Conservation (phyloP, 2,113 vertebrate genomes). For the Gymnobelideus leadbeateri region DNA sequence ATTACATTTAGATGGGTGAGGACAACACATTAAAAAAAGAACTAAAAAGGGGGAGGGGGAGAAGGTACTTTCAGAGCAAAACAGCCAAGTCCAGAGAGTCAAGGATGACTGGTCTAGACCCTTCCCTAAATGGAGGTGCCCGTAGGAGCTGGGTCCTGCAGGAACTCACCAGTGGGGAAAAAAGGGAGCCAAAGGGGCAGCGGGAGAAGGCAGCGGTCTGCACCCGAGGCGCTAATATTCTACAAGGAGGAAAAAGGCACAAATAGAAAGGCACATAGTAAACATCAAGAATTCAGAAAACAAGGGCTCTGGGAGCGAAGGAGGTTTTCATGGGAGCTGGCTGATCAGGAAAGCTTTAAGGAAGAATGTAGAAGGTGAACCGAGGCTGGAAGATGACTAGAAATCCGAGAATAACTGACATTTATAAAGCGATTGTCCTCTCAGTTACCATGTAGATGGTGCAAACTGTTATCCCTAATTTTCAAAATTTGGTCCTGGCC, state of each 20-base stretch:
- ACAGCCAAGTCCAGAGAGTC: neutral
- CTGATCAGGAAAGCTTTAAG: neutral
- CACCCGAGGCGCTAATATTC: neutral
- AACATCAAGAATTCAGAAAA: neutral
- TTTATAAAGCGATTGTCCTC: neutral
- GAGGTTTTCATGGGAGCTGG: neutral
- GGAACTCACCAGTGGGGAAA: neutral
- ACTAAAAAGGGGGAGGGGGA: neutral
- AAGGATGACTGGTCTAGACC: neutral
- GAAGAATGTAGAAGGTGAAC: neutral
- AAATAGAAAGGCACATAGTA: neutral
- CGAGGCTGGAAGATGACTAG: neutral
- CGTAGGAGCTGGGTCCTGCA: neutral
- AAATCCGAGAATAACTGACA: neutral
- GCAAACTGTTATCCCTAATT: neutral
- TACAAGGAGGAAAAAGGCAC: neutral
- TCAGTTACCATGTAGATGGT: neutral
- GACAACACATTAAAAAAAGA: neutral
- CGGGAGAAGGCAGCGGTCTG: neutral
- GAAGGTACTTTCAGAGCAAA: neutral
- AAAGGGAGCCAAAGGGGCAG: neutral
- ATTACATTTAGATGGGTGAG: neutral
- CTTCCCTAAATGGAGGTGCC: neutral
- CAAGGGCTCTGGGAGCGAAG: neutral
- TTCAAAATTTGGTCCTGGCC: neutral